Base-by-base conservation (phyloP, 2,113 vertebrate species). In the Paraplagusia blochii region DNA sequence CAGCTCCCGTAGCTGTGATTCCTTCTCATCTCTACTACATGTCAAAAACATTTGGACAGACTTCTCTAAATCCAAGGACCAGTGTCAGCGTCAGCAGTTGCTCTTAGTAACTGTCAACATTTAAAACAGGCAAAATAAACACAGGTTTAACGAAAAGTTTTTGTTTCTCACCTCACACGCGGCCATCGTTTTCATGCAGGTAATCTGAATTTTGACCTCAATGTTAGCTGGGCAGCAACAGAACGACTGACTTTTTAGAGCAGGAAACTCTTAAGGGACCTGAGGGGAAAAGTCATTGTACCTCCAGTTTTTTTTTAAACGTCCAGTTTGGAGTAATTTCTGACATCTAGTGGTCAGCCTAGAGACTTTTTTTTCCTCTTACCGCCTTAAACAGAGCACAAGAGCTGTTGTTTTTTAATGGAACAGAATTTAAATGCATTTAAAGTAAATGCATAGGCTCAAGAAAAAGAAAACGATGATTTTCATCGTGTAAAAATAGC, bases 41-140 rank as follows among this genome's bases (percentile, higher is more conserved):
- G 70, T 74, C 70, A 74, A n/a, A 58, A 74, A 74, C 76, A 78
- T 42, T 51, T 58, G 76, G 49, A 2, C 38, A 48, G 49, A 34
- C 7, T 15, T 53, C 3, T 22, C 29, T 34, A 9, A 36, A 43
- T 34, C n/a, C 34, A 1, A 16, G 18, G 14, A 4, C 9, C 29
- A 16, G 22, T 13, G 3, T 45, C 18, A 59, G 8, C 9, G 8
- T 29, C 40, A 43, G 44, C 8, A 0, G 29, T 14, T 12, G 5
- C 39, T 0, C 7, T 8, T 12, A 4, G n/a, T 39, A 44, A 18
- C 11, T 8, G 8, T 7, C 9, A 34, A 1, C 1, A 14, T 17
- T 43, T 13, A 42, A 42, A 11, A 2, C 10, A 2, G 36, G 10
- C 46, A 16, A 17, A 1, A 13, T 12, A 17, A 0, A 56, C 18